phyloP scores from a whole-genome alignment of 1,140 invertebrate genomes.

The Trialeurodes vaporariorum region DNA sequence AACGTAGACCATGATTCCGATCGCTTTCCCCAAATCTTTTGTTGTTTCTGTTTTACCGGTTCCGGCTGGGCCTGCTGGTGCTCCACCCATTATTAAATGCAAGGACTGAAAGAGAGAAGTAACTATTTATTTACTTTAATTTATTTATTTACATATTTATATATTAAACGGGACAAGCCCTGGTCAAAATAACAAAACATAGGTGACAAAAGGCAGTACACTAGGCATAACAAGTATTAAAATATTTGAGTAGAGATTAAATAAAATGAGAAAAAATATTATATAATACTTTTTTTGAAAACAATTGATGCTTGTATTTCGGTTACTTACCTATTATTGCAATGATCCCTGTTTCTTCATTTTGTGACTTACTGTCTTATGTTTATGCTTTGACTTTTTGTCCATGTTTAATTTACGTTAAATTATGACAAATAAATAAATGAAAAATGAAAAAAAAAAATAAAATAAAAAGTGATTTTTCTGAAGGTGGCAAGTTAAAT shows the following conservation, averaged over 20 bases:
- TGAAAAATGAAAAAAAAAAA: too few species aligned
- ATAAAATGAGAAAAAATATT: not conserved
- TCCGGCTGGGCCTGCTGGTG: constrained; percentile 74
- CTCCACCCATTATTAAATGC: constrained; percentile 84
- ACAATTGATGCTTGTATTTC: too few species aligned
- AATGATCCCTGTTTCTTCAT: too few species aligned
- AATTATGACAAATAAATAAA: too few species aligned
- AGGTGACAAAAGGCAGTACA: not conserved
- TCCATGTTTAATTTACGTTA: too few species aligned
- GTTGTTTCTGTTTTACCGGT: constrained; percentile 91
- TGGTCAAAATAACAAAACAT: not conserved
- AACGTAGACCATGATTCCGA: constrained; percentile 90
- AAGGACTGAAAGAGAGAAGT: constrained; percentile 49
- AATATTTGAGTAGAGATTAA: not conserved
- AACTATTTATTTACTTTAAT: constrained; percentile 2
- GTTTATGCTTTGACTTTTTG: too few species aligned
- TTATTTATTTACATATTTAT: too few species aligned
- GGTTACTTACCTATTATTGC: too few species aligned
- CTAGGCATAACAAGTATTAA: not conserved
- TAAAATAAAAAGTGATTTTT: too few species aligned
- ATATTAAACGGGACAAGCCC: not conserved
- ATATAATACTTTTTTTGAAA: too few species aligned
- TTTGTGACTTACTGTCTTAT: too few species aligned
- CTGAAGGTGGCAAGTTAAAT: too few species aligned
- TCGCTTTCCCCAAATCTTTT: constrained; percentile 78